phyloP scores from a whole-genome alignment of 2,888 invertebrate species.

The Rutpela maculata region DNA sequence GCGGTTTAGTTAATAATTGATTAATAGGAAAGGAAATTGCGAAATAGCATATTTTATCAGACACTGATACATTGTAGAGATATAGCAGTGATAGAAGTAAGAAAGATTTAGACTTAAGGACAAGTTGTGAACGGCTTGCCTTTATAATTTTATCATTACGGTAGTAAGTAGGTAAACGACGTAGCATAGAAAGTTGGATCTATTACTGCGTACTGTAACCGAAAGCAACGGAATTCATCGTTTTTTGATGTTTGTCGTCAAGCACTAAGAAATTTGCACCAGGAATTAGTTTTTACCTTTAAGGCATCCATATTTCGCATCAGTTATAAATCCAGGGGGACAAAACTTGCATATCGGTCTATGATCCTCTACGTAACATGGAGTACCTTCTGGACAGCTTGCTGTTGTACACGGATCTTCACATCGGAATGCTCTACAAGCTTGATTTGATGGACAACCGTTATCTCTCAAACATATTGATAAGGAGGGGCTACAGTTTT shows the following conservation, averaged over 20 bases:
- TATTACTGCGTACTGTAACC: constrained; percentile 68
- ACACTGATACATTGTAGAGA: constrained; percentile 26
- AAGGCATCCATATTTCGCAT: constrained; percentile 94
- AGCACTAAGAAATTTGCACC: constrained; percentile 65
- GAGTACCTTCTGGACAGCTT: constrained; percentile 89
- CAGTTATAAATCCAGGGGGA: constrained; percentile 93
- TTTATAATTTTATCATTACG: constrained; percentile 39
- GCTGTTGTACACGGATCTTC: constrained; percentile 92
- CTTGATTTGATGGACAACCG: constrained; percentile 89
- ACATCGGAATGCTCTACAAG: constrained; percentile 92
- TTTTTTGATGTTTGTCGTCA: constrained; percentile 66
- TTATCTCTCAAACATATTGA: constrained; percentile 93
- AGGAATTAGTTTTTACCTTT: constrained; percentile 86
- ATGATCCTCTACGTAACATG: constrained; percentile 96
- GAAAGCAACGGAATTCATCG: constrained; percentile 66
- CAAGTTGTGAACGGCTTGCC: constrained; percentile 43
- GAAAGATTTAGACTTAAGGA: constrained; percentile 34
- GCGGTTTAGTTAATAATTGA: constrained; percentile 49
- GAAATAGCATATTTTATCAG: constrained; percentile 30
- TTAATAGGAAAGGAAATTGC: constrained; percentile 48
- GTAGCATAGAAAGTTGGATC: constrained; percentile 63
- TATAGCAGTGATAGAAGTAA: constrained; percentile 37
- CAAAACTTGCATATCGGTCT: constrained; percentile 97
- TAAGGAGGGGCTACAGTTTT: constrained; percentile 89
- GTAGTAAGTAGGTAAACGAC: constrained; percentile 61